Evolutionary conservation across 2,888 invertebrate genomes (phyloP).

Genomic region (Stegophylla sp.): DNA sequence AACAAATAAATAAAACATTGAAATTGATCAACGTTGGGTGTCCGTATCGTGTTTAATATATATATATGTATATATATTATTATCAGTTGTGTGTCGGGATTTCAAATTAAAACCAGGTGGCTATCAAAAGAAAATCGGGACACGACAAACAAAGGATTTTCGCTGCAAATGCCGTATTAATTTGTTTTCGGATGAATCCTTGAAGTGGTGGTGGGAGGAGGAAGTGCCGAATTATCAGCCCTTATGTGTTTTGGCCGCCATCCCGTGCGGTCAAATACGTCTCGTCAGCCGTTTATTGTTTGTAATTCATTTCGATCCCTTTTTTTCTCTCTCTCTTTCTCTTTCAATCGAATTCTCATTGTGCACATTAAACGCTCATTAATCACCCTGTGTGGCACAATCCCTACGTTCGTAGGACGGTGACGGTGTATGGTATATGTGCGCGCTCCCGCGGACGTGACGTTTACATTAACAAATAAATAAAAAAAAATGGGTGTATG

Average conservation of each 20-base stretch:
- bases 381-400: constrained; percentile 16
- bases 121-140: constrained; percentile 21
- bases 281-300: constrained; percentile 49
- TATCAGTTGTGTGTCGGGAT: constrained; percentile 31
- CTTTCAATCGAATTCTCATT: constrained; percentile 35
- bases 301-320: constrained; percentile 50
- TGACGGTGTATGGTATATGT: not conserved
- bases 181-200: constrained; percentile 12
- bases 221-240: constrained; percentile 34
- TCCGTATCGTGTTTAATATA: too few species aligned
- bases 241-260: not conserved
- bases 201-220: not conserved
- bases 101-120: constrained; percentile 26
- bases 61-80: constrained; percentile 28
- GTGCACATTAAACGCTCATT: constrained; percentile 38
- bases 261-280: constrained; percentile 29
- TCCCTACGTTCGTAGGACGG: not conserved
- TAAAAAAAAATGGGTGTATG: not conserved
- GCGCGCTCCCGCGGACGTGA: not conserved
- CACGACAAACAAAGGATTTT: not conserved
- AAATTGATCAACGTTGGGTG: constrained; percentile 19
- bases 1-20: not conserved
- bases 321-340: constrained; percentile 51
- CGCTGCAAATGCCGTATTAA: constrained; percentile 22
- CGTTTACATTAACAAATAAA: not conserved